Evolutionary conservation across 2,797 vertebrate genomes (phyloP), one percentile per base, ranked within the genome.

Genomic region (Lacerta bilineata): DNA sequence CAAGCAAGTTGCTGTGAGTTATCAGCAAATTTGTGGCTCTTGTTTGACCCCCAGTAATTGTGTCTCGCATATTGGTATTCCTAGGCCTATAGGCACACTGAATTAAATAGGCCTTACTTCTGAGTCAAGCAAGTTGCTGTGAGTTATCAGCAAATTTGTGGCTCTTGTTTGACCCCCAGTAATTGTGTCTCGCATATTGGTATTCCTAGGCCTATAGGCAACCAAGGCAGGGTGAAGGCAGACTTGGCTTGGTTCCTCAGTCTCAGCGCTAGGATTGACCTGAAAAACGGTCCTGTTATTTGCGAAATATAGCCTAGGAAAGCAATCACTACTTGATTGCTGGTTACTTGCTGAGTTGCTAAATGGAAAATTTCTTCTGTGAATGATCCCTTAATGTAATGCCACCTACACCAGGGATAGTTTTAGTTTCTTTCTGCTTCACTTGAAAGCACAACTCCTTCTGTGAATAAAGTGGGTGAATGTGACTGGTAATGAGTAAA

Each of bases 281-380:
- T 43, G 6, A 43, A 74, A 89, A 68, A 75, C 8, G 18, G 23
- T 64, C n/a, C n/a, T 17, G 29, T 68, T 89, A 80, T 81, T 85
- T 75, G 71, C 25, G 25, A 89, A 85, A 85, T 76, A 36, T 74
- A 80, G 71, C 69, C 71, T 55, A 85, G 78, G 55, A 76, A 89
- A 76, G 83, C 71, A 76, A 85, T 85, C 25, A 66, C 69, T 27
- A 85, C 41, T 75, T 80, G 77, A 85, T 80, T 75, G 55, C 68
- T 36, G 68, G 88, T 89, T 85, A 75, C 88, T 85, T 85, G 88
- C 71, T 85, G 83, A 81, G 41, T 89, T 85, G 84, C 83, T 89
- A 89, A 85, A 89, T 75, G 41, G 83, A 68, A 89, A 85, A 76
- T 85, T 75, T 89, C 41, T 85, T 85, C 33, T 81, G 68, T 66